These are phyloP conservation scores for Cisticola juncidis DNA, from an alignment of 2,113 vertebrate species.

Conservation along the genomic window DNA sequence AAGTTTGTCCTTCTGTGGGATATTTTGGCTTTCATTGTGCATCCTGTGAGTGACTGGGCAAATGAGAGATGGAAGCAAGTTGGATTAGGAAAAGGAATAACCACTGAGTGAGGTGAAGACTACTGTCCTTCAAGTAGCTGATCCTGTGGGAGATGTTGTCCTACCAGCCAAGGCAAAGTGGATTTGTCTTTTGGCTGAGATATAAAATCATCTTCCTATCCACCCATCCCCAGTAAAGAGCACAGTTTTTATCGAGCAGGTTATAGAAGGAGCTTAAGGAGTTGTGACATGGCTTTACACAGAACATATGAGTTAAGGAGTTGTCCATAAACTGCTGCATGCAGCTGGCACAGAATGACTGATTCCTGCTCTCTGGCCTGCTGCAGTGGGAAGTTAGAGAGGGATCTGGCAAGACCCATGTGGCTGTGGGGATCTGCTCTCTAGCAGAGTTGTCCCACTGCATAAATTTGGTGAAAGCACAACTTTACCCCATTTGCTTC, in stretches of 20 bases:
- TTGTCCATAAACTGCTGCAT: background rate
- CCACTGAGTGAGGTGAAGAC: rapidly evolving
- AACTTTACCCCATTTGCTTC: background rate
- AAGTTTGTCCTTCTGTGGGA: background rate
- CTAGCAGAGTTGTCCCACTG: background rate
- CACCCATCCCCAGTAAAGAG: background rate
- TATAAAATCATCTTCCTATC: background rate
- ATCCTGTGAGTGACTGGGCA: background rate
- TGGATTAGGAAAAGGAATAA: background rate
- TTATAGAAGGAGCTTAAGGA: background rate
- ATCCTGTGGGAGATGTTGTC: background rate
- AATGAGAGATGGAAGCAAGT: background rate
- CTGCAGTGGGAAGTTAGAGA: background rate
- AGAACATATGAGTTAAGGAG: background rate
- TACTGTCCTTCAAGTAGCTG: background rate
- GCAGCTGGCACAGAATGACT: background rate
- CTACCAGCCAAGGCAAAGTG: background rate
- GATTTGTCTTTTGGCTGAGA: background rate
- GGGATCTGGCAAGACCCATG: rapidly evolving
- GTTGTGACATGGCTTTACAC: background rate
- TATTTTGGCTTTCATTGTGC: background rate
- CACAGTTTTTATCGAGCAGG: background rate
- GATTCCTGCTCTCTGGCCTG: background rate
- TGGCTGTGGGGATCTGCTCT: background rate
- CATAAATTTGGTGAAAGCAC: background rate